These are phyloP conservation scores for Takifugu flavidus DNA, from an alignment of 2,113 vertebrate genomes.

Conservation along the genomic window DNA sequence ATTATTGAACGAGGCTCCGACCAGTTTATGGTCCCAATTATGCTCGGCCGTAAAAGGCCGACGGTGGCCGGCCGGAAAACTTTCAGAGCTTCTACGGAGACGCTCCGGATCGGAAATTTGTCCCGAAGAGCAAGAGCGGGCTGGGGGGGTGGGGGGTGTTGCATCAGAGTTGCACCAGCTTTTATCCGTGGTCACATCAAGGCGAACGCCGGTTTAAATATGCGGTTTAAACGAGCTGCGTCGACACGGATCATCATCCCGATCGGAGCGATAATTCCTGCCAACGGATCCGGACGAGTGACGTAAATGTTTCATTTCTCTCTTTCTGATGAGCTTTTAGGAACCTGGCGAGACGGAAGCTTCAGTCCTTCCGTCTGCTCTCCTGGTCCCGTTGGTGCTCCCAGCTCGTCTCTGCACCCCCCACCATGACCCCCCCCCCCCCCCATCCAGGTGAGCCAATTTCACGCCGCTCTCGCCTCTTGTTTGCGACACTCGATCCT, in stretches of 20 bases:
- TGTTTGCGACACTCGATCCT: conserved; percentile 73
- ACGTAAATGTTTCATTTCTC: too few relatives aligned
- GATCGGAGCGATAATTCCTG: too few relatives aligned
- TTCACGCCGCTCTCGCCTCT: conserved; percentile 71
- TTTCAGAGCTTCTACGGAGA: conserved; percentile 53
- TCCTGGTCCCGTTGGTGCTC: conserved; percentile 63
- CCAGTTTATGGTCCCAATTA: conserved; percentile 74
- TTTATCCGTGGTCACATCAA: conserved; percentile 56
- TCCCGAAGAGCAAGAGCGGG: conserved; percentile 58
- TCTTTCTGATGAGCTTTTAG: conserved; percentile 41
- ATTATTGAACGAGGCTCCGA: conserved; percentile 68
- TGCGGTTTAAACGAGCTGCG: conserved; percentile 31
- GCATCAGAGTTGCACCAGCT: conserved; percentile 58
- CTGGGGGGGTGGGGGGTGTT: conserved; percentile 26
- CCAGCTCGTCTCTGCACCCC: conserved; percentile 63
- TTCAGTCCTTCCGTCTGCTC: conserved; percentile 26
- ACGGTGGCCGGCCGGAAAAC: conserved; percentile 56
- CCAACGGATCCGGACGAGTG: too few relatives aligned
- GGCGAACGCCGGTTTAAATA: conserved; percentile 55
- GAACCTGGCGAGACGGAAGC: too few relatives aligned
- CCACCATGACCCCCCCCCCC: conserved; percentile 21
- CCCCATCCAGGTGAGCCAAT: conserved; percentile 70
- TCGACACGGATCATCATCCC: conserved; percentile 18
- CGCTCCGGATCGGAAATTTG: conserved; percentile 50
- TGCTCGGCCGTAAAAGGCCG: conserved; percentile 62